A percentile compares a stretch with the other conserved stretches of the same genome.
These are phyloP conservation scores for Falco concolor DNA, from an alignment of 2,797 vertebrate species.

Conservation along the genomic window DNA sequence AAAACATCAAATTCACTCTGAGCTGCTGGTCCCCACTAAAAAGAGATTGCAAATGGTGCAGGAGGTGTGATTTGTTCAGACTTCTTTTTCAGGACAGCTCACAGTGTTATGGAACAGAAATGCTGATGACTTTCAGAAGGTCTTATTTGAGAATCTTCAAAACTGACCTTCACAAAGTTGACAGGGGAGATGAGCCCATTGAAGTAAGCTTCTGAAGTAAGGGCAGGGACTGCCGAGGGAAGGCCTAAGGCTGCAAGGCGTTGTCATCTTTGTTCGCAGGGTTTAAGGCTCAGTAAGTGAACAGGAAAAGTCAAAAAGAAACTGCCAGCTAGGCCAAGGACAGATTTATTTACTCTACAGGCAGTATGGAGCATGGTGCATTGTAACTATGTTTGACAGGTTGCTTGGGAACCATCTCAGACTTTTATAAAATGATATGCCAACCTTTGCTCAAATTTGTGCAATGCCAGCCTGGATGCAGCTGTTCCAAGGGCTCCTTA, in stretches of 20 bases:
- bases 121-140: not conserved
- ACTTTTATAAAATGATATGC: not conserved
- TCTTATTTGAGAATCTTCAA: not conserved
- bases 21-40: not conserved
- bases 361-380: not conserved
- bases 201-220: not conserved
- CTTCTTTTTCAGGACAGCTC: not conserved
- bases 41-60: not conserved
- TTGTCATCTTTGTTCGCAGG: not conserved
- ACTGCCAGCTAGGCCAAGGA: not conserved
- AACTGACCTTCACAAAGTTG: not conserved
- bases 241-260: not conserved
- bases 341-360: not conserved
- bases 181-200: not conserved
- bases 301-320: not conserved
- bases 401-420: constrained; percentile 7
- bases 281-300: not conserved
- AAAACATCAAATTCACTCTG: not conserved
- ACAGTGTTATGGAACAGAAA: not conserved
- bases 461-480: not conserved
- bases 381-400: constrained; percentile 8
- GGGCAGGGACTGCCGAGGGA: not conserved
- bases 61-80: not conserved
- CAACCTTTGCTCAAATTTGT: not conserved
- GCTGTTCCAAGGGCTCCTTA: not conserved